Evolutionary conservation across 2,797 vertebrate genomes (phyloP), one percentile per base, ranked within the genome.

Genomic region (Poecilia wingei): DNA sequence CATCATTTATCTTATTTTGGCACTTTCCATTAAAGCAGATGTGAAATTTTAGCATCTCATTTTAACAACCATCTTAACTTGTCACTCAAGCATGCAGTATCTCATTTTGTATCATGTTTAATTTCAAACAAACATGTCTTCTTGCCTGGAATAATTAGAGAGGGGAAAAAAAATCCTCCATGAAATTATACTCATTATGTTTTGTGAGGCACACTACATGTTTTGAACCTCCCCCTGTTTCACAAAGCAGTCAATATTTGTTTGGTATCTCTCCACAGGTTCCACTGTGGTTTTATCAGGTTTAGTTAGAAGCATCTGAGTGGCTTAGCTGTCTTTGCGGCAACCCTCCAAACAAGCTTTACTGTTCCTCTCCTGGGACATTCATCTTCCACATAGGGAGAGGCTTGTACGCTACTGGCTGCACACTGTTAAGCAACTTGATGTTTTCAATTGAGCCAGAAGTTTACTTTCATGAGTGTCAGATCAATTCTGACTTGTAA

Each of bases 261-360:
- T 86, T 83, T 90, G 88, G 72, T 91, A 91, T 93, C 85, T 82
- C 73, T 86, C 76, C 71, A 79, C 90, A 92, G 92, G 87, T 88
- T 86, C 79, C 83, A 87, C 91, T 84, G 87, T 93, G 84, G 77
- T 83, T 82, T 84, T 88, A 87, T 84, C 86, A 87, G 84, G 87
- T 92, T 91, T 89, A 87, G 82, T 90, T 79, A 80, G 83, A 90
- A 91, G 83, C 91, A 90, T 92, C 86, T 86, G 88, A 92, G 80
- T 84, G 86, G 89, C 91, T 94, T 93, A 94, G 80, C 89, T 90
- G 91, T 88, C 89, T 93, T 90, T 86, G 83, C 46, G 75, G 89
- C 86, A 86, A 79, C 77, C 57, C 82, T 91, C 91, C 92, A 91
- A 90, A 78, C 75, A 79, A 81, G 91, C 86, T 92, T 91, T 91